Evolutionary conservation across 1,140 invertebrate species (phyloP), one percentile per base, ranked within the genome.

Genomic region (Euglossa dilemma): DNA sequence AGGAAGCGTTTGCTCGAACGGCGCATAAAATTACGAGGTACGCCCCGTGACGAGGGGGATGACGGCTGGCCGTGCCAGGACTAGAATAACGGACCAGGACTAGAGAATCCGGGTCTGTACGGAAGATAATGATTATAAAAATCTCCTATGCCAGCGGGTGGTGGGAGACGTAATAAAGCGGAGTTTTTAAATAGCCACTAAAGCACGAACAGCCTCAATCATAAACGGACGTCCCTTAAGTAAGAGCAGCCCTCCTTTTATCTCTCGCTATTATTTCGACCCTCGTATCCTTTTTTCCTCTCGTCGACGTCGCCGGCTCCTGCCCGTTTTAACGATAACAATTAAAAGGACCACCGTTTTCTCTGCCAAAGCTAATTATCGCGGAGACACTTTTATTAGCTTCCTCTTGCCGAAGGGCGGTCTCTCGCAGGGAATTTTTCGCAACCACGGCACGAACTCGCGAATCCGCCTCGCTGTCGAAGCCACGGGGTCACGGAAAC

Each of bases 301-400:
- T 80, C 50, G 66, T 78, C 78, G 74, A 63, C 67, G 67, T 18
- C 63, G 70, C 63, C 43, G 73, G 77, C 50, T 74, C 64, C 79
- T 89, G 80, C 73, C 76, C 85, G 83, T 88, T 92, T 92, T 93
- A 93, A 92, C 90, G 91, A 85, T 85, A 87, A 91, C 91, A 92
- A 93, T 93, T 93, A 92, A 92, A 93, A 91, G 80, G 69, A 75
- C 86, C 73, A 57, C 54, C 76, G 47, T 71, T 71, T n/a, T 82
- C 81, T 20, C 69, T 67, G 74, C 76, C 78, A 88, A 89, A 92
- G 89, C 91, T 92, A 93, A 93, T 93, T 93, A 91, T 93, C 88
- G 76, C 87, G 80, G 70, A 87, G 85, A 84, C 83, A 83, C 83
- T 88, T 90, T 92, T 90, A 91, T 92, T 90, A 87, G 87, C 80